These are phyloP conservation scores for Drosophila buzzatii DNA, from an alignment of 2,888 invertebrate genomes.

Conservation along the genomic window DNA sequence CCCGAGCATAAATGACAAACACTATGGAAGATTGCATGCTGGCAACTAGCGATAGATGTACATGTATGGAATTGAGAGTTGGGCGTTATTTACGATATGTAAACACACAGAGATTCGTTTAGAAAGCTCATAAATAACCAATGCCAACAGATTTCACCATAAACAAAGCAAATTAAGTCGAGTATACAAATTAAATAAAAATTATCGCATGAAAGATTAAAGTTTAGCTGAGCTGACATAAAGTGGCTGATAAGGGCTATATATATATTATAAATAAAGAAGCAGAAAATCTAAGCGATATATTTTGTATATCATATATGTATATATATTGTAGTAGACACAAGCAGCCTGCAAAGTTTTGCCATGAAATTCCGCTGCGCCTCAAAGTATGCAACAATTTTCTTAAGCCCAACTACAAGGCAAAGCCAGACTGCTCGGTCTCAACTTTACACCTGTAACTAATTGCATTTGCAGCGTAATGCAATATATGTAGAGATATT, in stretches of 20 bases:
- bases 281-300: too few species aligned
- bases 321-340: too few species aligned
- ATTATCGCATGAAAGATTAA: not conserved
- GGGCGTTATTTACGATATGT: constrained; percentile 2
- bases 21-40: constrained; percentile 28
- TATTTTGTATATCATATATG: not conserved
- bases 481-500: constrained; percentile 32
- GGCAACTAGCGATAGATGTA: constrained; percentile 23
- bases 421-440: not conserved
- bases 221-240: not conserved
- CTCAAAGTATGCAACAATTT: constrained; percentile 35
- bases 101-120: constrained; percentile 1
- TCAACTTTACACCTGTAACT: constrained; percentile 32
- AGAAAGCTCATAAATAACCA: constrained; percentile 18
- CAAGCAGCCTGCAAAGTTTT: not conserved
- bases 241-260: not conserved
- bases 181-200: constrained; percentile 1
- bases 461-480: constrained; percentile 45
- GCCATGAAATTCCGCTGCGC: not conserved
- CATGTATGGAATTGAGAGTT: constrained; percentile 8
- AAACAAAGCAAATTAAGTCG: not conserved
- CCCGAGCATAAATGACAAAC: constrained; percentile 48
- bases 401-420: not conserved
- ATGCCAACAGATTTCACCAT: not conserved
- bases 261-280: not conserved